Percentiles rank a stretch among this genome's conserved stretches.
phyloP scores from a whole-genome alignment of 2,797 vertebrate genomes.

The Trematomus bernacchii region DNA sequence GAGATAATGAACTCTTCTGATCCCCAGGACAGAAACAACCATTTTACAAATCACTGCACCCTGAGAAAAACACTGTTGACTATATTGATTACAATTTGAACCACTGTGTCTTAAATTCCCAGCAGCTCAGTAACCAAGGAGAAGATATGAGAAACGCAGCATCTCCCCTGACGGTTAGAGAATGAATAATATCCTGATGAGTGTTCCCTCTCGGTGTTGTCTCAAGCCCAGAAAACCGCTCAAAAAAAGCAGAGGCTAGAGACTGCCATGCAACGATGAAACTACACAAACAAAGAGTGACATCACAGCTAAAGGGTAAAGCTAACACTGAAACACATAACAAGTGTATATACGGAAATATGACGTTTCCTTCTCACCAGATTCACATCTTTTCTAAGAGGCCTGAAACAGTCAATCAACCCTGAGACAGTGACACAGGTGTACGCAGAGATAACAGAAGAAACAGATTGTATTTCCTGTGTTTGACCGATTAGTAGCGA shows the following conservation, averaged over 20 bases:
- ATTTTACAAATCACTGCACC: conserved; percentile 43
- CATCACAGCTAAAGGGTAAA: conserved; percentile 45
- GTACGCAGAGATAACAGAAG: conserved; percentile 4
- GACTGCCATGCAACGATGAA: conserved; percentile 55
- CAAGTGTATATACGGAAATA: conserved; percentile 11
- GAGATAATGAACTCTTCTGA: conserved; percentile 38
- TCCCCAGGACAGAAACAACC: conserved; percentile 28
- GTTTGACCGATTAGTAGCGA: conserved; percentile 63
- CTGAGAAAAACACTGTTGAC: conserved; percentile 23
- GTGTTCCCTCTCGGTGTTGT: conserved; percentile 65
- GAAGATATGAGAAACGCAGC: conserved; percentile 57
- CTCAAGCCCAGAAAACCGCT: conserved; percentile 56
- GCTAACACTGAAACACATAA: conserved; percentile 17
- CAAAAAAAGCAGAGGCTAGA: conserved; percentile 54
- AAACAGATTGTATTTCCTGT: conserved; percentile 66
- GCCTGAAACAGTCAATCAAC: conserved; percentile 10
- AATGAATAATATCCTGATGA: conserved; percentile 73
- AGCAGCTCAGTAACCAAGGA: conserved; percentile 57
- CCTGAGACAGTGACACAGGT: conserved; percentile 23
- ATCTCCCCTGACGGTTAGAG: conserved; percentile 64
- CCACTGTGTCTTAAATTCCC: conserved; percentile 63
- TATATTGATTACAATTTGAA: conserved; percentile 57
- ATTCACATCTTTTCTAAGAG: conserved; percentile 11
- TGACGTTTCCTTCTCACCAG: conserved; percentile 14
- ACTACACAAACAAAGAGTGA: conserved; percentile 57